These are phyloP conservation scores for Istiophorus platypterus DNA, from an alignment of 2,113 vertebrate genomes.

Conservation along the genomic window DNA sequence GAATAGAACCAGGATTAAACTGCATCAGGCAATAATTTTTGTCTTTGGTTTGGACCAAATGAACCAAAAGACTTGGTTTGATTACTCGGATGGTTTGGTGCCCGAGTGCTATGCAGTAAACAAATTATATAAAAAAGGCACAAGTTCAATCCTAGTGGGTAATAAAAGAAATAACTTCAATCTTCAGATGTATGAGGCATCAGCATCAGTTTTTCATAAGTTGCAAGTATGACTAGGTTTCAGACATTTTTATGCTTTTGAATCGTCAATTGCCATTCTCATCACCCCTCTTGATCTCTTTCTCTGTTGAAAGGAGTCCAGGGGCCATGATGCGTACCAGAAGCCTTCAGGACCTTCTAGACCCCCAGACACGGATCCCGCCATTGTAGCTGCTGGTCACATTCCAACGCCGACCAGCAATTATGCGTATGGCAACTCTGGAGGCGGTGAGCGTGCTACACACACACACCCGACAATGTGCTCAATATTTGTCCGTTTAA, in stretches of 20 bases:
- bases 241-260: constrained; percentile 5
- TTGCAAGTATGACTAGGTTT: background rate
- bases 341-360: constrained; percentile 32
- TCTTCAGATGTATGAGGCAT: constrained; percentile 28
- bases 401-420: background rate
- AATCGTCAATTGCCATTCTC: background rate
- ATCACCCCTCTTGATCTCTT: background rate
- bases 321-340: constrained; percentile 37
- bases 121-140: constrained; percentile 4
- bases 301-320: constrained; percentile 50
- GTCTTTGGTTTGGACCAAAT: background rate
- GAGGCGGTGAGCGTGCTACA: constrained; percentile 56
- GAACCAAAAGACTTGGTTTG: background rate
- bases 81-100: background rate
- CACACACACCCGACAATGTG: constrained; percentile 6
- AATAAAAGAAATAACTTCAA: constrained; percentile 38
- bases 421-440: background rate
- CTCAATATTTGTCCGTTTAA: constrained; percentile 59
- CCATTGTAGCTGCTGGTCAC: background rate
- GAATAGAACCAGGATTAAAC: background rate
- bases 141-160: constrained; percentile 16
- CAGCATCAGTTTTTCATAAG: constrained; percentile 56
- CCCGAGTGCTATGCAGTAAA: background rate
- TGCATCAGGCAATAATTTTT: background rate
- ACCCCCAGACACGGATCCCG: constrained; percentile 16